A percentile compares a stretch with the other conserved stretches of the same genome.
Evolutionary conservation across 1,140 invertebrate genomes (phyloP).

Genomic region (Akabosia matsudoensis): DNA sequence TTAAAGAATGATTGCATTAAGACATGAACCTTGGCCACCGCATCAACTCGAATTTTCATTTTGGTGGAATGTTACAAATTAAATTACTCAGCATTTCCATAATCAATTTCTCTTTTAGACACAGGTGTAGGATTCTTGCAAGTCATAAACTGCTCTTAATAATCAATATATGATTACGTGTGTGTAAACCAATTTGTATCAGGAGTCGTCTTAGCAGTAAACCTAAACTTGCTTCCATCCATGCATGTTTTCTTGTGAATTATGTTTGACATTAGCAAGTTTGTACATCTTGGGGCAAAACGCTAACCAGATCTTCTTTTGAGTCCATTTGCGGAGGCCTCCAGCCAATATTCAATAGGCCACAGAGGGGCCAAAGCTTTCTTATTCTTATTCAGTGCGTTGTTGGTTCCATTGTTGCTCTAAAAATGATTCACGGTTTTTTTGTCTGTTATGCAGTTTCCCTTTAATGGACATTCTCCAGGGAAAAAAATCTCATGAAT

Average conservation of each 20-base stretch:
- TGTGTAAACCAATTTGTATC: no score
- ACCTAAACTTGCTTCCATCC: background rate
- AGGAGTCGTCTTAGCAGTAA: no score
- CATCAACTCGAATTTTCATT: no score
- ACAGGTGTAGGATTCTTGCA: no score
- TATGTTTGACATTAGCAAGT: slow-evolving; percentile 19
- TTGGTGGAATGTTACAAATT: background rate
- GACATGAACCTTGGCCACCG: background rate
- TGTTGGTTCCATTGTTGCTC: slow-evolving; percentile 20
- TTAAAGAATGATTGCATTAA: background rate
- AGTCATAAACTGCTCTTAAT: no score
- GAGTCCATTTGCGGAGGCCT: slow-evolving; percentile 20
- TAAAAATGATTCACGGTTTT: background rate
- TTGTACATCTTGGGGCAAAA: slow-evolving; percentile 12
- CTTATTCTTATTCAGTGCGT: background rate
- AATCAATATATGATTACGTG: no score
- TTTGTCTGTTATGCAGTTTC: background rate
- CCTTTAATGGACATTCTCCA: background rate
- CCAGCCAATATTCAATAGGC: slow-evolving; percentile 18
- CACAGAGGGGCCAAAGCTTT: slow-evolving; percentile 1
- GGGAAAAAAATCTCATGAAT: slow-evolving; percentile 19
- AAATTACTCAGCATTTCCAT: background rate
- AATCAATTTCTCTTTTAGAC: background rate
- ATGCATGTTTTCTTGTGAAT: background rate
- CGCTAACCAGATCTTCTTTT: slow-evolving; percentile 11